phyloP scores from a whole-genome alignment of 2,113 vertebrate genomes.

The Mesocricetus auratus region DNA sequence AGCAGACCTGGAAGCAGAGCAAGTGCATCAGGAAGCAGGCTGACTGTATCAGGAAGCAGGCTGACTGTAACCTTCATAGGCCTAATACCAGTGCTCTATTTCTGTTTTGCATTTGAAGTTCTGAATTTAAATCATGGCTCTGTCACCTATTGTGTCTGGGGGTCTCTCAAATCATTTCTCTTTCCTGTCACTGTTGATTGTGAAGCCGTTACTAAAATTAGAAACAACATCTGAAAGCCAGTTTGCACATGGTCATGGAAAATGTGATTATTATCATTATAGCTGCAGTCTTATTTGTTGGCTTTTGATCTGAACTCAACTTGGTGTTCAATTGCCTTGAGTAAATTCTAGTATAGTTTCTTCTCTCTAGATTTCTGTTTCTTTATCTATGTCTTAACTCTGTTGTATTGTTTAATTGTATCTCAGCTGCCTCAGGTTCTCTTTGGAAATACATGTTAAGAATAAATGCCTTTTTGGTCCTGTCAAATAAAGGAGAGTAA shows the following conservation, averaged over 20 bases:
- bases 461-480: slow-evolving; percentile 2
- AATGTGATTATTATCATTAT: neutral
- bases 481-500: slow-evolving; percentile 1
- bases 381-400: neutral
- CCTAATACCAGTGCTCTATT: neutral
- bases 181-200: neutral
- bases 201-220: slow-evolving; percentile 41
- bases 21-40: neutral
- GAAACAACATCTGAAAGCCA: slow-evolving; percentile 26
- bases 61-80: neutral
- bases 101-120: slow-evolving; percentile 1
- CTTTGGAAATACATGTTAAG: neutral
- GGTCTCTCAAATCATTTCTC: slow-evolving; percentile 16
- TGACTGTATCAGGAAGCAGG: neutral
- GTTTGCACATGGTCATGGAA: neutral
- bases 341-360: neutral
- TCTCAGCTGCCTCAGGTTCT: neutral
- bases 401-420: neutral
- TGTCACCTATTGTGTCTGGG: neutral
- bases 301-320: neutral
- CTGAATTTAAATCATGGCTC: neutral
- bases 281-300: neutral
- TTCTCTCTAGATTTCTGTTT: neutral
- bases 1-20: neutral
- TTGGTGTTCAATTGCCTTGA: neutral